Percentiles rank a stretch among this genome's conserved stretches.
These are phyloP conservation scores for Neolamprologus ventralis DNA, from an alignment of 2,113 vertebrate species.

Conservation along the genomic window DNA sequence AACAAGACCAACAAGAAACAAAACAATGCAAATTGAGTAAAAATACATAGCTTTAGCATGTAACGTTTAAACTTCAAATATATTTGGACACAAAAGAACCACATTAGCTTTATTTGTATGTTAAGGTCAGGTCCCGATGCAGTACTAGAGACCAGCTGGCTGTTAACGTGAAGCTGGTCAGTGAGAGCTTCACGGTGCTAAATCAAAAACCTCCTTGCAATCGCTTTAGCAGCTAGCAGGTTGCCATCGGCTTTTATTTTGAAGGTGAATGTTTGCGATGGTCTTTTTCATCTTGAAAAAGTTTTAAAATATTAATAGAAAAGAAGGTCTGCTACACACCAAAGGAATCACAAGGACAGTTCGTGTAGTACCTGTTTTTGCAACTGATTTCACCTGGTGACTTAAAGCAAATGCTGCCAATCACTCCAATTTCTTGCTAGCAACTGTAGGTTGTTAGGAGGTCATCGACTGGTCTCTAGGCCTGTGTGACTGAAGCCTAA, in stretches of 20 bases:
- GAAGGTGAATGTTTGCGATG: rapidly evolving
- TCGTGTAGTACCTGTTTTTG: rapidly evolving
- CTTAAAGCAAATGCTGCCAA: neutral
- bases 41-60: neutral
- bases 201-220: neutral
- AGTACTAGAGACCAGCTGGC: rapidly evolving
- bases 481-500: neutral
- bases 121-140: rapidly evolving
- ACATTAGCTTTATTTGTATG: rapidly evolving
- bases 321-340: neutral
- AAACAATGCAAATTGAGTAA: neutral
- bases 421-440: neutral
- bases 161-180: neutral
- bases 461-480: neutral
- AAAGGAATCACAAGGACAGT: neutral
- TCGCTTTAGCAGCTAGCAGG: neutral
- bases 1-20: neutral
- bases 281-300: neutral
- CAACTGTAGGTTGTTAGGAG: neutral
- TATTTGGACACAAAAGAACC: neutral
- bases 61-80: neutral
- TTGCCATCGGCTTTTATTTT: rapidly evolving
- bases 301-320: neutral
- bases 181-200: neutral
- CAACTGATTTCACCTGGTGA: neutral